Conservation (phyloP, 2,888 invertebrate species). For the Platypus cylindrus region DNA sequence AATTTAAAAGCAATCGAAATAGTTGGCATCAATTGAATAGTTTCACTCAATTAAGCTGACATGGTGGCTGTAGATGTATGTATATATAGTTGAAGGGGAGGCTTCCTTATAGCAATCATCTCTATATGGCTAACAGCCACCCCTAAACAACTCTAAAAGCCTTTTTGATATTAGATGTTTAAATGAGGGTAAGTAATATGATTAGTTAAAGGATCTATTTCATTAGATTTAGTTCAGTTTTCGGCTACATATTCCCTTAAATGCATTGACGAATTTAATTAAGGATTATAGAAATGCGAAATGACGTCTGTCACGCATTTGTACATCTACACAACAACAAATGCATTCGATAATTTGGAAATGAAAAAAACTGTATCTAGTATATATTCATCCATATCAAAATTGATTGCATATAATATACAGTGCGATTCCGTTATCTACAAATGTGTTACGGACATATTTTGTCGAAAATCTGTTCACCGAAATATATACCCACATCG, state of each 20-base stretch:
- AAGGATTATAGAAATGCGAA: too few relatives aligned
- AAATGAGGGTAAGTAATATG: slow-evolving; percentile 39
- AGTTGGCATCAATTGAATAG: slow-evolving; percentile 26
- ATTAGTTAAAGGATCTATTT: slow-evolving; percentile 22
- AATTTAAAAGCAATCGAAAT: slow-evolving; percentile 26
- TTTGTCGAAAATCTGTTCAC: too few relatives aligned
- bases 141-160: slow-evolving; percentile 37
- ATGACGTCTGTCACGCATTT: too few relatives aligned
- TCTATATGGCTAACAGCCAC: slow-evolving; percentile 24
- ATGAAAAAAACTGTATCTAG: too few relatives aligned
- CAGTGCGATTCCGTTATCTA: too few relatives aligned
- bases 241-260: slow-evolving; percentile 18
- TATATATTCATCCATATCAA: too few relatives aligned
- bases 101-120: slow-evolving; percentile 21
- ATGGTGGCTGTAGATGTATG: slow-evolving; percentile 24
- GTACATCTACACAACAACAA: too few relatives aligned
- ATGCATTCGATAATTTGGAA: too few relatives aligned
- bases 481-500: too few relatives aligned
- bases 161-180: slow-evolving; percentile 39
- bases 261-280: too few relatives aligned
- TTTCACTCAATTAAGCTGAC: slow-evolving; percentile 27
- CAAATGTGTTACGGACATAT: too few relatives aligned
- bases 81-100: slow-evolving; percentile 20
- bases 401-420: too few relatives aligned
- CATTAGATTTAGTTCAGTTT: slow-evolving; percentile 22